Conservation (phyloP, 2,113 vertebrate genomes). For the Sprattus sprattus region DNA sequence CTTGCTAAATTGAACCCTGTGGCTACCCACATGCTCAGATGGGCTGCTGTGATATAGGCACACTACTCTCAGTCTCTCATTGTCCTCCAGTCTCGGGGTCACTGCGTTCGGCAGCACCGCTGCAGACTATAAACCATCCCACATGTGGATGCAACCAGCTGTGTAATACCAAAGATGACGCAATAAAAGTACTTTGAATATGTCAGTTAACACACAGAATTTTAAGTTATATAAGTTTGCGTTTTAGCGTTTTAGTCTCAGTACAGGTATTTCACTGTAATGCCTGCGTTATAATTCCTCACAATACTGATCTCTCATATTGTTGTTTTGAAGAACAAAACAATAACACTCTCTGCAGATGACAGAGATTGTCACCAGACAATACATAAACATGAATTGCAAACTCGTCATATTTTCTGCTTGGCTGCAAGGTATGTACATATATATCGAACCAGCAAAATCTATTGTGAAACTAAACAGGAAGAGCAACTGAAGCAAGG, state of each 20-base stretch:
- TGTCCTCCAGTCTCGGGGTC: neutral
- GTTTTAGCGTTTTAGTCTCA: neutral
- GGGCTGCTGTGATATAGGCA: neutral
- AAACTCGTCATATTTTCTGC: neutral
- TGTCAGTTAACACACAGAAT: neutral
- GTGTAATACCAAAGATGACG: neutral
- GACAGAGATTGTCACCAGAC: neutral
- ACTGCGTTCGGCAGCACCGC: neutral
- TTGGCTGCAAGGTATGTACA: neutral
- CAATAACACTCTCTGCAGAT: neutral
- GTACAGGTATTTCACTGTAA: neutral
- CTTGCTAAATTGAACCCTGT: slow-evolving; percentile 39
- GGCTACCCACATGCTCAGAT: neutral
- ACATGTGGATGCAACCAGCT: neutral
- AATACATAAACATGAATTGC: neutral
- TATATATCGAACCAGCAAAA: neutral
- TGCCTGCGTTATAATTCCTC: neutral
- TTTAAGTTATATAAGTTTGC: neutral
- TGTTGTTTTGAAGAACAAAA: neutral
- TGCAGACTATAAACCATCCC: neutral
- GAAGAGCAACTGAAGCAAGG: slow-evolving; percentile 21
- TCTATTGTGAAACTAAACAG: neutral
- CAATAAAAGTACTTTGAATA: neutral
- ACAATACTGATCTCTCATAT: neutral
- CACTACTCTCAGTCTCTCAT: neutral